Evolutionary conservation across 2,113 vertebrate genomes (phyloP).

Genomic region (Poeciliopsis occidentalis): DNA sequence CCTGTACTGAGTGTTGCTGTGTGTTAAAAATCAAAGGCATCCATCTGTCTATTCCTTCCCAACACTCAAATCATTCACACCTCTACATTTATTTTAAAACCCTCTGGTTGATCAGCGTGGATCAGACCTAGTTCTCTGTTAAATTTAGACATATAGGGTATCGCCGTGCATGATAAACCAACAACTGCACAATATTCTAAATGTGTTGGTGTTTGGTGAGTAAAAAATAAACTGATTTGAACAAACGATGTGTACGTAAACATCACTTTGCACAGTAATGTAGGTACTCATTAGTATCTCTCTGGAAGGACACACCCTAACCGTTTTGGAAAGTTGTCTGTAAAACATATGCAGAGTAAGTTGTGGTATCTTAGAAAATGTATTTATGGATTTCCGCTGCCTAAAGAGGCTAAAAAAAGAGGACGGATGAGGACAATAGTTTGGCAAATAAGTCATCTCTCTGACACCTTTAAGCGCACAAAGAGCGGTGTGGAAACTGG

Average conservation of each 20-base stretch:
- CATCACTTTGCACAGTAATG: background rate
- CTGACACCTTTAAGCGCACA: constrained; percentile 35
- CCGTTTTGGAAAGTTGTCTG: background rate
- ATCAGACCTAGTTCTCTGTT: background rate
- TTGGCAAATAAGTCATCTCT: constrained; percentile 25
- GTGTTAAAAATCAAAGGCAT: background rate
- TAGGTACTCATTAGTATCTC: background rate
- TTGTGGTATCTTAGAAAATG: background rate
- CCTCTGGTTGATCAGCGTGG: background rate
- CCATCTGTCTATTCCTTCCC: background rate
- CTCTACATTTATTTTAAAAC: background rate
- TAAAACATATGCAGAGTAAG: background rate
- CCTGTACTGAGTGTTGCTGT: background rate
- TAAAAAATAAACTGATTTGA: background rate
- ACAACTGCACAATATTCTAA: background rate
- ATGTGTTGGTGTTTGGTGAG: background rate
- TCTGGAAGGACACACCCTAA: background rate
- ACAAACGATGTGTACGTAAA: background rate
- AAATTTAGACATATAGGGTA: background rate
- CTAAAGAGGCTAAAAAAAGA: constrained; percentile 29
- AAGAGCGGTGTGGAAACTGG: constrained; percentile 30
- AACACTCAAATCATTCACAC: background rate
- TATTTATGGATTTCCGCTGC: constrained; percentile 23
- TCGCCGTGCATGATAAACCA: background rate
- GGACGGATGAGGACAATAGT: constrained; percentile 25